Evolutionary conservation across 1,140 invertebrate species (phyloP).

Genomic region (Dendrolimus kikuchii): DNA sequence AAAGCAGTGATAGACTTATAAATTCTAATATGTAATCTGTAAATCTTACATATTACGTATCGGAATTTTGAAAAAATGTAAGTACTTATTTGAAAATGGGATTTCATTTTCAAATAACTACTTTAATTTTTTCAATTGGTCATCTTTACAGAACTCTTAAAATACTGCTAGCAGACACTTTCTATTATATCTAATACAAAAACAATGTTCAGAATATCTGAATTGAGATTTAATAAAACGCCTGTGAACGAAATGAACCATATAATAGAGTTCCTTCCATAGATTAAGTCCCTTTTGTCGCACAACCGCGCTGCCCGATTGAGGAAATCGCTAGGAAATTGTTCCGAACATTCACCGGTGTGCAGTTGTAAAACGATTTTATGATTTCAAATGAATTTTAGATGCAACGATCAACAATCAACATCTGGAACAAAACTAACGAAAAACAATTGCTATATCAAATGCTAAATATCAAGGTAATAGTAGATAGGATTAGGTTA

Average conservation of each 20-base stretch:
- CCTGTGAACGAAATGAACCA: conserved; percentile 43
- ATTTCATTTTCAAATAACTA: too few species aligned
- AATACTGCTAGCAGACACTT: too few species aligned
- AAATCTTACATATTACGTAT: too few species aligned
- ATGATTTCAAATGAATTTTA: too few species aligned
- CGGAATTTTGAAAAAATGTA: too few species aligned
- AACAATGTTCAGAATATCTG: neutral
- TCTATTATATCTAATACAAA: too few species aligned
- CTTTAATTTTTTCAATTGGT: too few species aligned
- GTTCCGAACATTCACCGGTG: conserved; percentile 27
- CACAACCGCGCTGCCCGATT: conserved; percentile 9
- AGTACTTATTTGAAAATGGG: too few species aligned
- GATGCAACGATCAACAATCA: neutral
- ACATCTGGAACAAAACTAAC: neutral
- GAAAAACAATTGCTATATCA: neutral
- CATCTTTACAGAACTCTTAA: too few species aligned
- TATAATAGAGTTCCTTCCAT: conserved; percentile 52
- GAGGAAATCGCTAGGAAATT: conserved; percentile 55
- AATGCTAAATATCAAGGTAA: neutral
- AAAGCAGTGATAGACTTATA: too few species aligned
- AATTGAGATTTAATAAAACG: conserved; percentile 25
- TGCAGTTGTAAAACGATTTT: neutral
- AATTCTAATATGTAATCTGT: too few species aligned
- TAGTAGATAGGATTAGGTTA: too few species aligned
- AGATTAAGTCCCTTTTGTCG: conserved; percentile 54